Evolutionary conservation across 2,888 invertebrate species (phyloP).

Genomic region (Podabrus alpinus): DNA sequence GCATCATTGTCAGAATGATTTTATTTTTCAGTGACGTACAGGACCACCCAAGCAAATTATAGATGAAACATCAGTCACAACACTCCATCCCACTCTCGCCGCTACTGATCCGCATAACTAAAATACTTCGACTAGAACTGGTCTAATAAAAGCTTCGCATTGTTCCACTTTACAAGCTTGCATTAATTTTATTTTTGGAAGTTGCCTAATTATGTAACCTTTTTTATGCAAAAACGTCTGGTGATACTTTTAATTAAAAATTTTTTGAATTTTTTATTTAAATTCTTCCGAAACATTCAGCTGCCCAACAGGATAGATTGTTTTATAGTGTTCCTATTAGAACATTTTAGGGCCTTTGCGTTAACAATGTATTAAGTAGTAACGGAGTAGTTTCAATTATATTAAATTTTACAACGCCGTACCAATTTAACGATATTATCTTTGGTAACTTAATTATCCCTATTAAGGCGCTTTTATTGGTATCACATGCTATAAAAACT

Average conservation of each 20-base stretch:
- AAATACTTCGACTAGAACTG: conserved; percentile 31
- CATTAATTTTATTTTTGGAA: conserved; percentile 12
- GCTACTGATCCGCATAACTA: conserved; percentile 37
- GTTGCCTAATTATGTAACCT: conserved; percentile 12
- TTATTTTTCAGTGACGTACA: conserved; percentile 31
- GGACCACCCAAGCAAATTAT: conserved; percentile 34
- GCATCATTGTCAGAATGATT: conserved; percentile 27
- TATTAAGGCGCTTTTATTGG: conserved; percentile 7
- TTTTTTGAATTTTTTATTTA: not conserved
- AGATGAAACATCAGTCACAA: conserved; percentile 35
- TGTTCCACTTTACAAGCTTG: conserved; percentile 16
- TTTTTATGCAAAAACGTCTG: conserved; percentile 10
- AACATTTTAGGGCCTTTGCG: not conserved
- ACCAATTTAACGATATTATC: conserved; percentile 18
- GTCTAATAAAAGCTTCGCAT: conserved; percentile 27
- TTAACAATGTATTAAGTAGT: not conserved
- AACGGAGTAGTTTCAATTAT: conserved; percentile 4
- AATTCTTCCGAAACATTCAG: not conserved
- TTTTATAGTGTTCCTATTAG: not conserved
- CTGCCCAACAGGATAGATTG: not conserved
- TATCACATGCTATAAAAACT: conserved; percentile 7
- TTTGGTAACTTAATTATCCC: conserved; percentile 23
- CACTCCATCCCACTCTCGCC: conserved; percentile 35
- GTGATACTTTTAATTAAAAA: not conserved
- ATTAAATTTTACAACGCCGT: conserved; percentile 12